A percentile compares a stretch with the other conserved stretches of the same genome.
phyloP scores from a whole-genome alignment of 2,888 invertebrate species.

The Salticus scenicus region DNA sequence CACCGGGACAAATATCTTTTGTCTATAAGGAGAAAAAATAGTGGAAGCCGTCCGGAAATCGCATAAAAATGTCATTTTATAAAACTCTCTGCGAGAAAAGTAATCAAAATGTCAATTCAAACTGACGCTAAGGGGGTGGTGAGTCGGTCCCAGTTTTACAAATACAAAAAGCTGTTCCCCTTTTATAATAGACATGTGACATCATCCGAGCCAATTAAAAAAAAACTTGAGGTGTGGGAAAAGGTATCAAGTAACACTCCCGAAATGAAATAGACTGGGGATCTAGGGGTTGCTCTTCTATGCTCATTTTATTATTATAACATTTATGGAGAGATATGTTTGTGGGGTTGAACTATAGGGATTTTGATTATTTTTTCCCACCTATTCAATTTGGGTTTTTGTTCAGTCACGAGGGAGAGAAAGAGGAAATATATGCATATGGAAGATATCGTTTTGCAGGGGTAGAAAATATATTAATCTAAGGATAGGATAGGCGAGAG shows the following conservation, averaged over 20 bases:
- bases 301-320: slow-evolving; percentile 46
- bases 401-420: neutral
- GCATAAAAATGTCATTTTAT: slow-evolving; percentile 14
- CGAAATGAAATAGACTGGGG: neutral
- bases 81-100: slow-evolving; percentile 3
- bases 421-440: neutral
- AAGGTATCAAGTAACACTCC: slow-evolving; percentile 30
- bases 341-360: slow-evolving; percentile 13
- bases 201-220: slow-evolving; percentile 50
- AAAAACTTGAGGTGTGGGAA: slow-evolving; percentile 25
- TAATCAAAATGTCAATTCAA: slow-evolving; percentile 63
- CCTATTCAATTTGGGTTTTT: slow-evolving; percentile 8
- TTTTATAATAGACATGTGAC: slow-evolving; percentile 45
- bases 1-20: neutral
- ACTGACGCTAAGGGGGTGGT: slow-evolving; percentile 19
- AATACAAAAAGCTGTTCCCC: slow-evolving; percentile 12
- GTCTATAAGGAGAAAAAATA: neutral
- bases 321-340: slow-evolving; percentile 46
- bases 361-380: neutral
- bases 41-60: neutral
- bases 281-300: neutral
- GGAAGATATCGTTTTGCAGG: neutral
- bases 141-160: neutral
- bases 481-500: neutral
- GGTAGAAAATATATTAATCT: neutral